A percentile compares a stretch with the other conserved stretches of the same genome.
These are phyloP conservation scores for Drosophila mercatorum DNA, from an alignment of 2,888 invertebrate species.

Conservation along the genomic window DNA sequence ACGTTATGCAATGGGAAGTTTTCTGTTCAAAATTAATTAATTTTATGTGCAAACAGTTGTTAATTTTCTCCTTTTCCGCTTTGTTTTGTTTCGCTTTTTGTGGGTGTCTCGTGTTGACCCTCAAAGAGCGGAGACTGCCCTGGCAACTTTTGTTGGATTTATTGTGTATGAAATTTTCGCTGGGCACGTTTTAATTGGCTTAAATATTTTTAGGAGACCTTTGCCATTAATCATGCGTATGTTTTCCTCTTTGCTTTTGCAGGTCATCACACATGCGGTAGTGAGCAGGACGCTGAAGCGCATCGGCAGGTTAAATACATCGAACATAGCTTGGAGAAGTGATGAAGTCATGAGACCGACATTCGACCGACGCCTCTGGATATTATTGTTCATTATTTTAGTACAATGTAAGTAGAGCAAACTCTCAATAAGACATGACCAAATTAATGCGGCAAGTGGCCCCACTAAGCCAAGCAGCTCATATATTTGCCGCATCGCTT, in stretches of 20 bases:
- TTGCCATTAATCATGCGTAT: conserved; percentile 6
- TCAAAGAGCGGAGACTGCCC: conserved; percentile 19
- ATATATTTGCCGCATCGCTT: conserved; percentile 58
- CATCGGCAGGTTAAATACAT: conserved; percentile 49
- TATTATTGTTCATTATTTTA: conserved; percentile 85
- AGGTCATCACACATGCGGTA: conserved; percentile 45
- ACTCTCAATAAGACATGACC: conserved; percentile 36
- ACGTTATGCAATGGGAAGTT: conserved; percentile 50
- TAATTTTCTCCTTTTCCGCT: conserved; percentile 37
- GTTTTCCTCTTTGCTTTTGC: conserved; percentile 16
- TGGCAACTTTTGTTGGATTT: conserved; percentile 35
- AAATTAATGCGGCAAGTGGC: conserved; percentile 74
- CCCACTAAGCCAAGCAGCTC: conserved; percentile 60
- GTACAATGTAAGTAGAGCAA: conserved; percentile 83
- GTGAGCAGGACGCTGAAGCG: conserved; percentile 22
- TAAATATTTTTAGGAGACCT: conserved; percentile 28
- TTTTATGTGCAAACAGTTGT: conserved; percentile 74
- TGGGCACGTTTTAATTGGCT: conserved; percentile 45
- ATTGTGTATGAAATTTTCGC: conserved; percentile 8
- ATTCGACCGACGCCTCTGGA: conserved; percentile 85
- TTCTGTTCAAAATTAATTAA: conserved; percentile 71
- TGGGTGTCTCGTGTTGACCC: conserved; percentile 14
- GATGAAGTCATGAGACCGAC: conserved; percentile 85
- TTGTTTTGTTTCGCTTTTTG: conserved; percentile 6
- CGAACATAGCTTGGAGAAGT: conserved; percentile 76